phyloP scores from a whole-genome alignment of 2,888 invertebrate genomes.

The Epistrophe eligans region DNA sequence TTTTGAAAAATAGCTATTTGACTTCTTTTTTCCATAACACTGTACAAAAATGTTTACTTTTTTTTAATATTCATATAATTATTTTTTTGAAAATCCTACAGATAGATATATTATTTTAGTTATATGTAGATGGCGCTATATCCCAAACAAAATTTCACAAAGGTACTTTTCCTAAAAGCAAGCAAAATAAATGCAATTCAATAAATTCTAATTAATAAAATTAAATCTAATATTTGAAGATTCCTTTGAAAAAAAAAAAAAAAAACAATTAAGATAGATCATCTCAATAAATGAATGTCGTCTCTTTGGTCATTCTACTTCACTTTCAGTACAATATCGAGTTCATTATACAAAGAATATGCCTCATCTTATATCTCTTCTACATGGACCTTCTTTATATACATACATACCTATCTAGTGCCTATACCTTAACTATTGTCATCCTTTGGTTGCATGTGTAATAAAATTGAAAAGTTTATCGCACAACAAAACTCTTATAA shows the following conservation, averaged over 20 bases:
- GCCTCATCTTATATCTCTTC: background rate
- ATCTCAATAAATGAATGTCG: background rate
- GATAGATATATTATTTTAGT: too few relatives aligned
- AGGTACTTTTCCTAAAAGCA: too few relatives aligned
- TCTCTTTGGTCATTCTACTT: background rate
- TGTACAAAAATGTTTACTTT: too few relatives aligned
- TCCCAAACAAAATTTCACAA: too few relatives aligned
- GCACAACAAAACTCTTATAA: slow-evolving; percentile 29
- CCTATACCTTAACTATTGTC: slow-evolving; percentile 7
- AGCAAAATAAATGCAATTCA: background rate
- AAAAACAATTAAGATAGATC: slow-evolving; percentile 3
- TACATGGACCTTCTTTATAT: background rate
- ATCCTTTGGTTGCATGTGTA: slow-evolving; percentile 28
- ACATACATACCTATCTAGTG: background rate
- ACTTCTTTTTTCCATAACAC: too few relatives aligned
- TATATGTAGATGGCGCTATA: too few relatives aligned
- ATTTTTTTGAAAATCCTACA: too few relatives aligned
- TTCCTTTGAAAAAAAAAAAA: too few relatives aligned
- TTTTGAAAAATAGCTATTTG: too few relatives aligned
- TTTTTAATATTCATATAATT: too few relatives aligned
- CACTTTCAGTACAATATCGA: background rate
- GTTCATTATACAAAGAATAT: background rate
- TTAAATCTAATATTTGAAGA: background rate
- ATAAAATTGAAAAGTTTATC: slow-evolving; percentile 32
- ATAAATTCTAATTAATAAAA: background rate